These are phyloP conservation scores for Allobates femoralis DNA, from an alignment of 2,797 vertebrate species.

Conservation along the genomic window DNA sequence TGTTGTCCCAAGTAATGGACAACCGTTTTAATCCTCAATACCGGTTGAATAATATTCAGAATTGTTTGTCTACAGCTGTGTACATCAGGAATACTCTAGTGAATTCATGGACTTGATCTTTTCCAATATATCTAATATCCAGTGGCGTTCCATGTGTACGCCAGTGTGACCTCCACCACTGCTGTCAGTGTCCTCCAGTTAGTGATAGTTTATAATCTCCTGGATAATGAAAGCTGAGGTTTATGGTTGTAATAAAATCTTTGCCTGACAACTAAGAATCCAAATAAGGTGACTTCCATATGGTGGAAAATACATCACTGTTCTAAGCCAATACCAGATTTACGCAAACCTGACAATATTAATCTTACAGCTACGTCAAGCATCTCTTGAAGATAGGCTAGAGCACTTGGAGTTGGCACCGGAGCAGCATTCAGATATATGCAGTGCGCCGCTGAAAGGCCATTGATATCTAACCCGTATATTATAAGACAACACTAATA, in stretches of 20 bases:
- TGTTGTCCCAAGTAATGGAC: no score
- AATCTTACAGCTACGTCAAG: background rate
- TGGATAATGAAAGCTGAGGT: conserved; percentile 1
- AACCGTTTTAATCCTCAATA: no score
- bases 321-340: background rate
- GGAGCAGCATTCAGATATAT: background rate
- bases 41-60: background rate
- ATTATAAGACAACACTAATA: background rate
- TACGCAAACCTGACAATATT: background rate
- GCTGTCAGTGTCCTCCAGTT: conserved; percentile 3
- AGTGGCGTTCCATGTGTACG: background rate
- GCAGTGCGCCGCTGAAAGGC: background rate
- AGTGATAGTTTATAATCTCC: conserved; percentile 8
- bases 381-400: background rate
- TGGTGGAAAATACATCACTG: background rate
- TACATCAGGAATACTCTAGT: background rate
- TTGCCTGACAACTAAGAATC: background rate
- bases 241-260: conserved; percentile 18
- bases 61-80: background rate
- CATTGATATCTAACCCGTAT: background rate
- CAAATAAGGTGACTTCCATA: conserved; percentile 10
- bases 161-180: background rate
- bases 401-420: background rate
- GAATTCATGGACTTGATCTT: background rate
- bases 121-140: background rate